Evolutionary conservation across 2,888 invertebrate species (phyloP).

Genomic region (Synergus japonicus): DNA sequence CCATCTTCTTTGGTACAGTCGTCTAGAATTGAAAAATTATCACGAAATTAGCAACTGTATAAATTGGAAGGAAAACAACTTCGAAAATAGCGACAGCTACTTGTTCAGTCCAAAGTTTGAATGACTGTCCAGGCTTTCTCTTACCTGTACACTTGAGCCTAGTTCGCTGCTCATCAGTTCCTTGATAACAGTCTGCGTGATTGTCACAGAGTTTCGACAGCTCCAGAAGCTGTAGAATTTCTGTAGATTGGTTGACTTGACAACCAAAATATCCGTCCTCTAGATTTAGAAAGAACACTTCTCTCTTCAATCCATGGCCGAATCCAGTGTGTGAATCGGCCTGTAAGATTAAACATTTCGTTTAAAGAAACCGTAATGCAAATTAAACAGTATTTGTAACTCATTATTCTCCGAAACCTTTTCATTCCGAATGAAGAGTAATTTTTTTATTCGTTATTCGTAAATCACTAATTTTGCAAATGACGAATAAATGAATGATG

Average conservation of each 20-base stretch:
- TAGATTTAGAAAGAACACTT: constrained; percentile 97
- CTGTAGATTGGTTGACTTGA: constrained; percentile 97
- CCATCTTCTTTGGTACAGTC: constrained; percentile 96
- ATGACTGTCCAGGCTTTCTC: constrained; percentile 23
- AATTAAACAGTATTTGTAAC: neutral
- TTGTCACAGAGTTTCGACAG: constrained; percentile 96
- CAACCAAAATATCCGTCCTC: constrained; percentile 98
- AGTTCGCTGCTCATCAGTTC: constrained; percentile 92
- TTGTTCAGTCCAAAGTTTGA: too few species aligned
- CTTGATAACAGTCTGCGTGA: constrained; percentile 92
- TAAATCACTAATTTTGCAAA: too few species aligned
- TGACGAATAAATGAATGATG: too few species aligned
- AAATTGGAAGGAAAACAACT: neutral
- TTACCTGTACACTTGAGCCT: constrained; percentile 97
- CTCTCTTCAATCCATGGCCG: constrained; percentile 91
- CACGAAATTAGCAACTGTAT: neutral
- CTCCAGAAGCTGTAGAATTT: constrained; percentile 96
- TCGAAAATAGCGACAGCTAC: too few species aligned
- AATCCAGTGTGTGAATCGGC: constrained; percentile 89
- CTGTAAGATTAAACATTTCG: constrained; percentile 69
- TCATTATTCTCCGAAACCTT: too few species aligned
- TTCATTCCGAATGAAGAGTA: too few species aligned
- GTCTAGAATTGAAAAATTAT: constrained; percentile 80
- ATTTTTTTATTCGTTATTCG: too few species aligned
- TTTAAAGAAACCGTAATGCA: neutral